Evolutionary conservation across 2,113 vertebrate species (phyloP).

Genomic region (Megalops atlanticus): DNA sequence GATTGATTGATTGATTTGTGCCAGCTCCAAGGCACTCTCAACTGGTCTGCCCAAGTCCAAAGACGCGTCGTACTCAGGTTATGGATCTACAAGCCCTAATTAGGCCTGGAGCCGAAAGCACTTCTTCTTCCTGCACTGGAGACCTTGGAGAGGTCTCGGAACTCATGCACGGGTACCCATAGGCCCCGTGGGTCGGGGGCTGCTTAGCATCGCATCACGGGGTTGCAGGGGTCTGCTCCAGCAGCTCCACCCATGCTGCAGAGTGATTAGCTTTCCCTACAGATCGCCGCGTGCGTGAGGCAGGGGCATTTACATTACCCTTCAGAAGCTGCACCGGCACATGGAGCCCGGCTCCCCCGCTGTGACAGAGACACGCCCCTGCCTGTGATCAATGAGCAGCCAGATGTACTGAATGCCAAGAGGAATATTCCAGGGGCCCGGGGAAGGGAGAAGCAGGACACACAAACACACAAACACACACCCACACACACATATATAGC

Average conservation of each 20-base stretch:
- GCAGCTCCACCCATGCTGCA: neutral
- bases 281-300: too few relatives aligned
- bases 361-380: neutral
- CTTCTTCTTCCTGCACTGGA: neutral
- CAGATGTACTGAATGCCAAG: slow-evolving; percentile 53
- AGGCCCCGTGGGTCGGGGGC: neutral
- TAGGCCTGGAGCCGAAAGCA: neutral
- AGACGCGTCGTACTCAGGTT: neutral
- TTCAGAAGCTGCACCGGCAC: neutral
- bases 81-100: neutral
- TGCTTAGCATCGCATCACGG: neutral
- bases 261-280: neutral
- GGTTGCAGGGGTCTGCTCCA: neutral
- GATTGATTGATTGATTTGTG: neutral
- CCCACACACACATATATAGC: neutral
- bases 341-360: neutral
- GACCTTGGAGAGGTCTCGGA: neutral
- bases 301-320: neutral
- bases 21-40: neutral
- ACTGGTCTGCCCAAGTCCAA: neutral
- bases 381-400: slow-evolving; percentile 53
- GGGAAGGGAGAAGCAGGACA: neutral
- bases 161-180: too few relatives aligned
- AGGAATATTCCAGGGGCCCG: slow-evolving; percentile 11
- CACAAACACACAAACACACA: neutral